A percentile compares a stretch with the other conserved stretches of the same genome.
These are phyloP conservation scores for Aspidiotus rigidus DNA, from an alignment of 2,888 invertebrate genomes.

Conservation along the genomic window DNA sequence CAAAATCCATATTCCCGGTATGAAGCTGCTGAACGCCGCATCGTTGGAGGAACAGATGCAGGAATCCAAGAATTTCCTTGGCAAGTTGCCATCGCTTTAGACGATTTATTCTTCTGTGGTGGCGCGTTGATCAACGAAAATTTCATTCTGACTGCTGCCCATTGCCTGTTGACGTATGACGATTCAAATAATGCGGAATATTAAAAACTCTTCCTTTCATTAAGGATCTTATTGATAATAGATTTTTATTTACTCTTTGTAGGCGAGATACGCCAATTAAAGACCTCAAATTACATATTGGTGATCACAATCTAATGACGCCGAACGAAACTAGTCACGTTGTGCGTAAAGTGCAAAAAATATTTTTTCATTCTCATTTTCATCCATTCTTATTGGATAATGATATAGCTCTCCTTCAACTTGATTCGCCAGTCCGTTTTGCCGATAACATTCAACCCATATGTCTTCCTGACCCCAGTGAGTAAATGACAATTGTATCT, in stretches of 20 bases:
- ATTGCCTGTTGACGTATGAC: slow-evolving; percentile 42
- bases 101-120: slow-evolving; percentile 43
- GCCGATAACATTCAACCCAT: slow-evolving; percentile 42
- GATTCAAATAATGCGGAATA: not conserved
- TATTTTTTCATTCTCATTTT: slow-evolving; percentile 43
- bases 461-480: slow-evolving; percentile 43
- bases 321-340: slow-evolving; percentile 40
- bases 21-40: slow-evolving; percentile 38
- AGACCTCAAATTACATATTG: slow-evolving; percentile 39
- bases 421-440: slow-evolving; percentile 41
- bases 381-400: slow-evolving; percentile 43
- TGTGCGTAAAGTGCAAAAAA: slow-evolving; percentile 40
- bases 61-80: slow-evolving; percentile 43
- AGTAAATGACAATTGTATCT: not conserved
- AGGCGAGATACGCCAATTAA: slow-evolving; percentile 41
- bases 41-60: slow-evolving; percentile 42
- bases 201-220: too few species aligned
- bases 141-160: slow-evolving; percentile 43
- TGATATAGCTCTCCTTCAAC: slow-evolving; percentile 43
- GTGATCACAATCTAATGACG: slow-evolving; percentile 42
- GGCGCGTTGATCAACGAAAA: slow-evolving; percentile 42
- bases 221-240: not conserved
- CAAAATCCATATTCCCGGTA: not conserved
- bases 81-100: slow-evolving; percentile 42
- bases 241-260: slow-evolving; percentile 1